Conservation (phyloP, 2,797 vertebrate species). For the Tokudaia tokunoshimensis region DNA sequence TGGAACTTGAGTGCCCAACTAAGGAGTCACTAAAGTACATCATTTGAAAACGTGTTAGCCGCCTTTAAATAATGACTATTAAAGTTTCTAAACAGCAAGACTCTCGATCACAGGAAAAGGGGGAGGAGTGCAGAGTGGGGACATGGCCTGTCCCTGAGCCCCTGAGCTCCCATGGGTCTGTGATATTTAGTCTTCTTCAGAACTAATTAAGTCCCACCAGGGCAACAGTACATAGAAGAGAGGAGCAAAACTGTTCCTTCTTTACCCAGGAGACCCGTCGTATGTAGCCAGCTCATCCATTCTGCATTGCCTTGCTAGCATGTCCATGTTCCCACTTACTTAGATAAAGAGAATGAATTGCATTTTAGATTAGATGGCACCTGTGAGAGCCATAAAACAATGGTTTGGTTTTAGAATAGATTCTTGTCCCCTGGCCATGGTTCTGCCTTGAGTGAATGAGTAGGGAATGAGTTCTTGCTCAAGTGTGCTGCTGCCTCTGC, state of each 20-base stretch:
- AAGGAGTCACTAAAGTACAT: slow-evolving; percentile 17
- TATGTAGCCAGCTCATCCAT: not conserved
- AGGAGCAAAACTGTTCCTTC: not conserved
- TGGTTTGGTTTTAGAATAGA: slow-evolving; percentile 29
- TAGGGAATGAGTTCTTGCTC: not conserved
- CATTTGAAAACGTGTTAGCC: slow-evolving; percentile 34
- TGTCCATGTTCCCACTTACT: not conserved
- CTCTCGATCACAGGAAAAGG: not conserved
- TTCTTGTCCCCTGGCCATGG: not conserved
- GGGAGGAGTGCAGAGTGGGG: not conserved
- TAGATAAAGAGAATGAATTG: slow-evolving; percentile 43
- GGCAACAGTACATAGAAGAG: not conserved
- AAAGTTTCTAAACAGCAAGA: not conserved
- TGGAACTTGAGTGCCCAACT: slow-evolving; percentile 31
- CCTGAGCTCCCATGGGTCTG: not conserved
- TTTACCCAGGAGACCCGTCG: not conserved
- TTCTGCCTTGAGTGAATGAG: not conserved
- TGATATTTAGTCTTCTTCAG: not conserved
- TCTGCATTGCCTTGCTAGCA: not conserved
- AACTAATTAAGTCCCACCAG: not conserved
- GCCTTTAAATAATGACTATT: slow-evolving; percentile 30
- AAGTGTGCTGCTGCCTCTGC: slow-evolving; percentile 41
- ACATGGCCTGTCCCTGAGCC: not conserved
- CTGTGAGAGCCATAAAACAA: slow-evolving; percentile 29
- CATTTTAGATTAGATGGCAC: not conserved